Conservation (phyloP, 1,140 invertebrate species). For the Apolygus lucorum region DNA sequence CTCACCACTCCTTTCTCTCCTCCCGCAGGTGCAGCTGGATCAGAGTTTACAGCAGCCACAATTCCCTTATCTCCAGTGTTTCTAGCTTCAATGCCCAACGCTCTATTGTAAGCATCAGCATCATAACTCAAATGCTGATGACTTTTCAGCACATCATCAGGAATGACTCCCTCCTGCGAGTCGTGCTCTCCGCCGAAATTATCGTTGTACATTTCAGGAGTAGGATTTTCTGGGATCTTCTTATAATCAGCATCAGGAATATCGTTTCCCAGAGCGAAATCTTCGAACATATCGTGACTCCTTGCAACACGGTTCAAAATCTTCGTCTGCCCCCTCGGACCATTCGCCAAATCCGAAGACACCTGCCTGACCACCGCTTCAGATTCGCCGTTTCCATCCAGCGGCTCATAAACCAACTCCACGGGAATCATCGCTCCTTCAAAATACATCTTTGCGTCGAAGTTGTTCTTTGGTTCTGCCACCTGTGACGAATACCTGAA, state of each 20-base stretch:
- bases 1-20: constrained; percentile 10
- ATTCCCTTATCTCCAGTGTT: background rate
- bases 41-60: background rate
- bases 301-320: background rate
- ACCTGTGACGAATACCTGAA: too few relatives aligned
- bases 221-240: background rate
- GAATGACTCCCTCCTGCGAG: background rate
- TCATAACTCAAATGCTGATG: background rate
- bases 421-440: background rate
- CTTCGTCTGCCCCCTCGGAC: too few relatives aligned
- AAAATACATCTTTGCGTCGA: too few relatives aligned
- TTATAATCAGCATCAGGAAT: background rate
- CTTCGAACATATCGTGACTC: background rate
- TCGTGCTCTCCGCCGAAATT: constrained; percentile 8
- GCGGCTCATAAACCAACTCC: background rate
- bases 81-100: constrained; percentile 14
- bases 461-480: too few relatives aligned
- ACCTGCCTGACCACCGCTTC: too few relatives aligned
- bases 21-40: background rate
- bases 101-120: constrained; percentile 10
- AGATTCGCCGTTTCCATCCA: too few relatives aligned
- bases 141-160: background rate
- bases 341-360: too few relatives aligned
- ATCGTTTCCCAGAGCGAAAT: background rate
- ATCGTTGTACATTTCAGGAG: background rate